Conservation (phyloP, 1,140 invertebrate species). For the Palaemon carinicauda region DNA sequence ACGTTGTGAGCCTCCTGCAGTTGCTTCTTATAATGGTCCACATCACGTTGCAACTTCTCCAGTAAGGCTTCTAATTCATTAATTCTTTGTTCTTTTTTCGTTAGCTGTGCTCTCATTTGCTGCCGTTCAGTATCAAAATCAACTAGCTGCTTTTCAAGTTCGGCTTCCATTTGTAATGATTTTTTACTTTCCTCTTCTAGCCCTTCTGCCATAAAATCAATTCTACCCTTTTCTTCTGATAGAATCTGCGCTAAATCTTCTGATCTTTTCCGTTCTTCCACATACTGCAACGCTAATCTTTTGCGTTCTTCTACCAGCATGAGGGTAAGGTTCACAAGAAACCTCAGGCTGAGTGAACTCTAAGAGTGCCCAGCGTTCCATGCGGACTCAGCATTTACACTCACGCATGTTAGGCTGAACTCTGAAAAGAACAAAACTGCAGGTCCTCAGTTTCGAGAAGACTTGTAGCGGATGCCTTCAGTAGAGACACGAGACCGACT, state of each 20-base stretch:
- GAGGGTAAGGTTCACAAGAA: too few relatives aligned
- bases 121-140: conserved; percentile 84
- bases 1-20: conserved; percentile 67
- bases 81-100: conserved; percentile 74
- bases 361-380: too few relatives aligned
- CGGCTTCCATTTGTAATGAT: conserved; percentile 87
- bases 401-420: too few relatives aligned
- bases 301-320: conserved; percentile 83
- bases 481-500: too few relatives aligned
- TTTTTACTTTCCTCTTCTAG: conserved; percentile 90
- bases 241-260: conserved; percentile 83
- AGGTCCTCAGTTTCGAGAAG: too few relatives aligned
- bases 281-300: conserved; percentile 82
- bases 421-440: too few relatives aligned
- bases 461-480: too few relatives aligned
- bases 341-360: too few relatives aligned
- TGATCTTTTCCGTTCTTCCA: conserved; percentile 83
- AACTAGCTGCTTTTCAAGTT: conserved; percentile 82
- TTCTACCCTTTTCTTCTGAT: conserved; percentile 81
- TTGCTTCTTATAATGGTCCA: conserved; percentile 72
- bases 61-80: conserved; percentile 76
- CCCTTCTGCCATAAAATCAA: conserved; percentile 85
- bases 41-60: conserved; percentile 73
- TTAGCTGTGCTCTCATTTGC: conserved; percentile 74
- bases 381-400: too few relatives aligned